Conservation (phyloP, 1,140 invertebrate species). For the Micrasema minimum region DNA sequence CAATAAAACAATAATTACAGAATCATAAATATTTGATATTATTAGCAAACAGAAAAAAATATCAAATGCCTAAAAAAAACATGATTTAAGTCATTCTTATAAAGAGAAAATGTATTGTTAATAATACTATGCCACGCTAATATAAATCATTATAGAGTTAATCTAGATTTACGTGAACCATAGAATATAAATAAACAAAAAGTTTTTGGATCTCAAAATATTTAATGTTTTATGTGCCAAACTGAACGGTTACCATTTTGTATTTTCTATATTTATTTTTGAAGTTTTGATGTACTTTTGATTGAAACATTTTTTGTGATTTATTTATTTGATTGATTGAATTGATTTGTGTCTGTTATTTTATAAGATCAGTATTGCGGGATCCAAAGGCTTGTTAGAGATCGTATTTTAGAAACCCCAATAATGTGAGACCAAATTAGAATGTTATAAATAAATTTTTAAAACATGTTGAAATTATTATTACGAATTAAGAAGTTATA, state of each 20-base stretch:
- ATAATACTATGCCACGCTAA: no score
- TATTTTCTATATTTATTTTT: slow-evolving; percentile 7
- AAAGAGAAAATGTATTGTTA: no score
- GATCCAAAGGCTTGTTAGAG: slow-evolving; percentile 36
- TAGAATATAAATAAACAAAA: not conserved
- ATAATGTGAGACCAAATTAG: slow-evolving; percentile 48
- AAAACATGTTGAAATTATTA: slow-evolving; percentile 1
- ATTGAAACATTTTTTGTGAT: not conserved
- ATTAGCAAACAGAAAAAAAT: no score
- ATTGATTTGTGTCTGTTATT: not conserved
- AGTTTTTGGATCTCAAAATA: slow-evolving; percentile 31
- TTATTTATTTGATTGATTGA: not conserved
- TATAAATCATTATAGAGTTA: no score
- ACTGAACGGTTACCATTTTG: slow-evolving; percentile 23
- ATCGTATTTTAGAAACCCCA: slow-evolving; percentile 38
- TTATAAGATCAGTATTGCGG: slow-evolving; percentile 28
- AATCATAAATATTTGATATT: no score
- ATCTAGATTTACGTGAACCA: no score
- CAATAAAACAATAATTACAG: no score
- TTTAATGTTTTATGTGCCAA: slow-evolving; percentile 30
- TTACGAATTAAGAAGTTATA: slow-evolving; percentile 5
- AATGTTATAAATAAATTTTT: slow-evolving; percentile 7
- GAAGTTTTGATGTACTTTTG: slow-evolving; percentile 16
- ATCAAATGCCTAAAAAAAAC: no score
- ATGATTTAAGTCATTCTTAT: no score